Conservation (phyloP, 2,113 vertebrate genomes). For the Gasterosteus aculeatus region DNA sequence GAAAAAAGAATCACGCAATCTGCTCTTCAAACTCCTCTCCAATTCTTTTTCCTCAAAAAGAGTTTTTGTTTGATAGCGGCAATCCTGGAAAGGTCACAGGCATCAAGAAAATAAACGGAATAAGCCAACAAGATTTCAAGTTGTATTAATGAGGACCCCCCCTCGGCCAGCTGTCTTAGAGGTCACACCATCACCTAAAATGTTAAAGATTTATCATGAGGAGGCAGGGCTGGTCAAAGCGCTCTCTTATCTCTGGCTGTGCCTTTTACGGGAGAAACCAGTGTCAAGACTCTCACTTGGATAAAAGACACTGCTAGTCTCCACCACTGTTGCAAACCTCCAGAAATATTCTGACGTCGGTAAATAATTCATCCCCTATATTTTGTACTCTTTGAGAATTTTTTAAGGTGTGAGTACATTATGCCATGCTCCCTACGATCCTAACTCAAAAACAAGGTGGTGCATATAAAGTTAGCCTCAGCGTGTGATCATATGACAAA, state of each 20-base stretch:
- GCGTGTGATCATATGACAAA: conserved; percentile 17
- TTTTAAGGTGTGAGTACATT: conserved; percentile 73
- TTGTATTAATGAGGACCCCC: conserved; percentile 84
- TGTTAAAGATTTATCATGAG: conserved; percentile 85
- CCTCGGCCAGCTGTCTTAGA: conserved; percentile 78
- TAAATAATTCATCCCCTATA: conserved; percentile 84
- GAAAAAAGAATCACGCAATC: conserved; percentile 64
- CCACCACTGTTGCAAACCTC: conserved; percentile 73
- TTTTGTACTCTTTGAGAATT: conserved; percentile 83
- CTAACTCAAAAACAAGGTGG: conserved; percentile 40
- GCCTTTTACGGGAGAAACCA: conserved; percentile 79
- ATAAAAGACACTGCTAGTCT: conserved; percentile 78
- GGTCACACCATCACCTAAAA: conserved; percentile 85
- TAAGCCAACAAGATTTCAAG: conserved; percentile 81
- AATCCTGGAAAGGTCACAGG: conserved; percentile 83
- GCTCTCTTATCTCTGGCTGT: conserved; percentile 80
- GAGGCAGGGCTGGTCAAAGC: conserved; percentile 79
- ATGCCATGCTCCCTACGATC: conserved; percentile 56
- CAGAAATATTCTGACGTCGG: conserved; percentile 70
- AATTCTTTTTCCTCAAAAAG: conserved; percentile 69
- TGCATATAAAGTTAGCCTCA: conserved; percentile 47
- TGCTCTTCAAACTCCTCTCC: conserved; percentile 64
- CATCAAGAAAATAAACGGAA: conserved; percentile 82
- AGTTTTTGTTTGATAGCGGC: conserved; percentile 77
- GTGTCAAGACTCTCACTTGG: conserved; percentile 78